Percentiles rank a stretch among this genome's conserved stretches.
Conservation (phyloP, 1,140 invertebrate genomes). For the Zaprionus kolodkinae region DNA sequence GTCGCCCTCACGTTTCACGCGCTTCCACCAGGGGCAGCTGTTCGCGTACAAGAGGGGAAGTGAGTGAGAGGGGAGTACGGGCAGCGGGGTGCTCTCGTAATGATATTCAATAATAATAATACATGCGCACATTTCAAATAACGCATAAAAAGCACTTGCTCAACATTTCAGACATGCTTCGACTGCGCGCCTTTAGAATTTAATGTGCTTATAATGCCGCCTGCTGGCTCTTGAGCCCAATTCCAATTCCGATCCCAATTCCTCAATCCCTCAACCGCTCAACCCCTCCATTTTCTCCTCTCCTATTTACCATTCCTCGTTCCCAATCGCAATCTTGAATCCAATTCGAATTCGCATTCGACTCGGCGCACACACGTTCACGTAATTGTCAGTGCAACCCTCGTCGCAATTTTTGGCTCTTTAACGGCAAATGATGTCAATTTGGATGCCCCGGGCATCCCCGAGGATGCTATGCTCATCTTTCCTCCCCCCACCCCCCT, state of each 20-base stretch:
- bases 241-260: conserved; percentile 38
- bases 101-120: conserved; percentile 79
- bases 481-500: background rate
- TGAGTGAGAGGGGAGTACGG: background rate
- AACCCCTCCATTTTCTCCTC: background rate
- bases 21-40: conserved; percentile 28
- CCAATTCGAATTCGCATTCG: conserved; percentile 44
- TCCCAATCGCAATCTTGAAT: conserved; percentile 30
- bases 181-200: conserved; percentile 76
- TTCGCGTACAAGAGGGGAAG: conserved; percentile 1
- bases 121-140: conserved; percentile 55
- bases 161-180: conserved; percentile 75
- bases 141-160: conserved; percentile 79
- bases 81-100: conserved; percentile 42
- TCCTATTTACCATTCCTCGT: conserved; percentile 9
- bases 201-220: conserved; percentile 83
- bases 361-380: conserved; percentile 53
- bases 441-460: conserved; percentile 49
- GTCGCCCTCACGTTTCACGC: conserved; percentile 44
- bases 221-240: conserved; percentile 72
- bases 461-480: conserved; percentile 17
- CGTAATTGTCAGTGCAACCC: conserved; percentile 58
- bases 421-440: conserved; percentile 79
- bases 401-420: conserved; percentile 45
- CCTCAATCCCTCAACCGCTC: conserved; percentile 4